Evolutionary conservation across 2,888 invertebrate species (phyloP), one percentile per base, ranked within the genome.

Genomic region (Eudasyphora cyanicolor): DNA sequence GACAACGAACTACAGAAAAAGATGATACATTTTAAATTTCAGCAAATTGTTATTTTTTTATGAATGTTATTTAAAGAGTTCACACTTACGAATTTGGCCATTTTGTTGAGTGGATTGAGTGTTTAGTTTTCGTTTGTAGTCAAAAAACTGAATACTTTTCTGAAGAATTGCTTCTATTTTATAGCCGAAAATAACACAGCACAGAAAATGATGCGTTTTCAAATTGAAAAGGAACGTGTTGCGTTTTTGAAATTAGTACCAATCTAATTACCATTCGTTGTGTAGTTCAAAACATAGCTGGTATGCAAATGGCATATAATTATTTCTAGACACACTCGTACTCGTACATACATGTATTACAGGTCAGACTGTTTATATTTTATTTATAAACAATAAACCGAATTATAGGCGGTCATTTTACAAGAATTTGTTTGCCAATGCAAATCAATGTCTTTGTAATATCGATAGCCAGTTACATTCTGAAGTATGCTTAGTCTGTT

Each of bases 1-100:
- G 60, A 88, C 87, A 87, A 87, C 86, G n/a, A 71, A 64, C 80
- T 80, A 8, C 5, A 35, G 21, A 27, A 42, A 7, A 6, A 67
- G 6, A 38, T 62, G 6, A 4, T 21, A 45, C 45, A 77, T 62
- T 77, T 19, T 62, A 60, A 17, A 70, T 35, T 71, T 71, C 49
- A 24, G n/a, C 17, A 57, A 77, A 70, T 60, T n/a, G n/a, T n/a
- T n/a, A 54, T 38, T 24, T 0, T 57, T 32, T 29, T 49, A n/a
- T n/a, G n/a, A n/a, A n/a, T 19, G 12, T 45, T 42, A 19, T 17
- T 76, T 21, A 7, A 60, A 45, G 42, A 29, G 29, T 49, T 8
- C n/a, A n/a, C 7, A 75, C 75, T 79, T 60, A 79, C 79, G 35
- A 79, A 70, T 75, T 79, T 79, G 35, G 35, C 60, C 74, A 79